Evolutionary conservation across 2,888 invertebrate species (phyloP).

Genomic region (Drosophila rubida): DNA sequence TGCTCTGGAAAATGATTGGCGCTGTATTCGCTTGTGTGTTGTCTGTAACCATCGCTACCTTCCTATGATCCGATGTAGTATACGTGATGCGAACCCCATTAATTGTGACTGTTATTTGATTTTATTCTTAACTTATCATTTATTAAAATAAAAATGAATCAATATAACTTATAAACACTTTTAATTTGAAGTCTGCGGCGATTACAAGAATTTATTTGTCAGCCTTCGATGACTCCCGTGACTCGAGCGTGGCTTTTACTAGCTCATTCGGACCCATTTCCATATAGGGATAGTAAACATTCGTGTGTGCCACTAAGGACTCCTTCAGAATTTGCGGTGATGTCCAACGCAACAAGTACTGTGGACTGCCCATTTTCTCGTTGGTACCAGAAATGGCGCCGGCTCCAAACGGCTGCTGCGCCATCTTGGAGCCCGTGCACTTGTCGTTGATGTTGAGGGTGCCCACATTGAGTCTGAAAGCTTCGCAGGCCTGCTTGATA

Average conservation of each 20-base stretch:
- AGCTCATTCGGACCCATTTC: constrained; percentile 26
- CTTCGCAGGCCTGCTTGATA: constrained; percentile 89
- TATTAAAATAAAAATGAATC: background rate
- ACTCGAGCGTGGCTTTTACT: background rate
- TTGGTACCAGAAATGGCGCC: constrained; percentile 98
- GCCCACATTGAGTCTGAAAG: constrained; percentile 94
- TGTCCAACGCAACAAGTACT: constrained; percentile 95
- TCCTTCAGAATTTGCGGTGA: constrained; percentile 97
- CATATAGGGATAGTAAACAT: constrained; percentile 87
- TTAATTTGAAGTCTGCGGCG: background rate
- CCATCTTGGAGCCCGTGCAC: constrained; percentile 98
- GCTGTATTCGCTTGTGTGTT: too few relatives aligned
- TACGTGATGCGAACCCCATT: too few relatives aligned
- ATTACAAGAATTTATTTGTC: background rate
- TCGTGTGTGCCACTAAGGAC: constrained; percentile 92
- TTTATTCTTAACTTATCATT: background rate
- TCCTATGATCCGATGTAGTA: too few relatives aligned
- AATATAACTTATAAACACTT: background rate
- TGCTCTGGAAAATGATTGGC: too few relatives aligned
- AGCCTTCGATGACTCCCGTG: background rate
- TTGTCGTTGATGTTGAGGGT: constrained; percentile 99
- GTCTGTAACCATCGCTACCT: too few relatives aligned
- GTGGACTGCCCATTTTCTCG: constrained; percentile 98
- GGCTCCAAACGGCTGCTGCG: constrained; percentile 99
- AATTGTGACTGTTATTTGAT: too few relatives aligned